Base-by-base conservation (phyloP, 2,113 vertebrate genomes). In the Spilogale gracilis region DNA sequence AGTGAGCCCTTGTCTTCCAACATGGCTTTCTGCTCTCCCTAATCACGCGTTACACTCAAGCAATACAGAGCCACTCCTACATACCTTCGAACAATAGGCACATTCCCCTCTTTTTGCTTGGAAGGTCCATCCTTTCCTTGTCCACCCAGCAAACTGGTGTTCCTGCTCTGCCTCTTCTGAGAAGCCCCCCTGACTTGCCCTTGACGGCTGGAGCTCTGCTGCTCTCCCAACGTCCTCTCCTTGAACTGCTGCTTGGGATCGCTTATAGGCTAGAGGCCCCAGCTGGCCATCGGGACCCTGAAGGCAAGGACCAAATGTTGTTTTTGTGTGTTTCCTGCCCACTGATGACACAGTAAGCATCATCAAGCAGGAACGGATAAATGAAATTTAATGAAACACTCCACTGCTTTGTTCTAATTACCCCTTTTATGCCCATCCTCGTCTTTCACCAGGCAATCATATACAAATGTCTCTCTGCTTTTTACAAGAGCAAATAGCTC, bases 401-500 rank as follows among this genome's bases (percentile, higher is more conserved):
- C 18, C 52, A 13, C 52, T 21, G 16, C 17, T 81, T 58, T 14
- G 8, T 79, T 67, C n/a, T 32, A 65, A 32, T 56, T 21, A 71
- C 9, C 9, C 54, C 9, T 76, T 71, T 71, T 17, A 20, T 43
- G 8, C 23, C 21, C 67, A 81, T 6, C 38, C 69, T 85, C 8
- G 14, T 52, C 20, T 65, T 69, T 54, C 7, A 69, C 8, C 9
- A 52, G 63, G 20, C 23, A 45, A 54, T 69, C 73, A 73, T 10
- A 54, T 11, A 38, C 25, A 79, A 69, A 67, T 61, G 50, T 56
- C 43, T 79, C 48, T 84, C 63, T 25, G 5, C 18, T 7, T 84
- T 74, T 73, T 90, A 69, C 48, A 93, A 92, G 96, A 73, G 11
- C 3, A 58, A 80, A n/a, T 71, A 48, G 2, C 21, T 76, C 32